phyloP scores from a whole-genome alignment of 2,113 vertebrate genomes.

The Pandion haliaetus region DNA sequence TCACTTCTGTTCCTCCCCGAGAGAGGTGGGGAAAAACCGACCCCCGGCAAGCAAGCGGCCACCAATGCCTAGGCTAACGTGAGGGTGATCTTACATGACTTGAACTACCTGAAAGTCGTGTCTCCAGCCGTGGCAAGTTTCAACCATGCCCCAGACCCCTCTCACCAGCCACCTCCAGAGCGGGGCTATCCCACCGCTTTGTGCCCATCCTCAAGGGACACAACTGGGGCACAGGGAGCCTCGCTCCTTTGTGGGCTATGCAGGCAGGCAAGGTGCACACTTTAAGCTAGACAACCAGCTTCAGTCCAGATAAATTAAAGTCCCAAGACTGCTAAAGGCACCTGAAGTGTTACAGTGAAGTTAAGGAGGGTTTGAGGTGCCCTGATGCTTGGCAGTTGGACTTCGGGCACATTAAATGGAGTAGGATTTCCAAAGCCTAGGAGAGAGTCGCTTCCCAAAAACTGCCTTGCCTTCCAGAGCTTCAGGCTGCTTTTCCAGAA shows the following conservation, averaged over 20 bases:
- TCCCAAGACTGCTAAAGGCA: not conserved
- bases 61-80: accelerated
- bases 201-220: accelerated
- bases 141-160: not conserved
- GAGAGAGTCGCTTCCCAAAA: not conserved
- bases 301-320: not conserved
- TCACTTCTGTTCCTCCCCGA: not conserved
- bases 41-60: not conserved
- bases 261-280: not conserved
- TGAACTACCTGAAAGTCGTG: not conserved
- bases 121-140: accelerated
- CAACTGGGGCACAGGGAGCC: accelerated
- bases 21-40: not conserved
- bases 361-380: not conserved
- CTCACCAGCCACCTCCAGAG: not conserved
- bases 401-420: not conserved
- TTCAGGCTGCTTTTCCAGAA: not conserved
- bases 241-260: accelerated
- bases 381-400: not conserved
- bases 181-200: not conserved
- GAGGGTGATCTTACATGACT: not conserved
- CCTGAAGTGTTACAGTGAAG: not conserved
- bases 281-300: not conserved
- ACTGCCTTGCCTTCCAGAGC: not conserved
- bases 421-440: not conserved